Evolutionary conservation across 1,140 invertebrate species (phyloP).

Genomic region (Trichonephila clavata): DNA sequence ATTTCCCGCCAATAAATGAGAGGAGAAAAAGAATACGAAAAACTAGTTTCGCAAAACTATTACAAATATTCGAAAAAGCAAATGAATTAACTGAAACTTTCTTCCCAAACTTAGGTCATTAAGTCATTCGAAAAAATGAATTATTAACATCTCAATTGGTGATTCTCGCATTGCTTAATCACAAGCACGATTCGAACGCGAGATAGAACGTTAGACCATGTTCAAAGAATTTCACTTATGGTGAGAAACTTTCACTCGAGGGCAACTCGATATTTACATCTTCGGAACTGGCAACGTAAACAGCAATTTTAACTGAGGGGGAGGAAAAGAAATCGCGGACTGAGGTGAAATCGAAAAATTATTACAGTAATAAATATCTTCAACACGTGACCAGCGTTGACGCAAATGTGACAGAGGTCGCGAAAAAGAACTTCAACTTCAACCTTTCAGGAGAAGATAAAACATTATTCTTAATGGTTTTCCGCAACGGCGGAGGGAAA

Average conservation of each 20-base stretch:
- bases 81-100: background rate
- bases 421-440: conserved; percentile 52
- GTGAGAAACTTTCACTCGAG: background rate
- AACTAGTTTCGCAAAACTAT: background rate
- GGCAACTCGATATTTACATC: background rate
- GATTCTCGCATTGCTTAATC: background rate
- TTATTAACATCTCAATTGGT: background rate
- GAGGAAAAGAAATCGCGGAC: background rate
- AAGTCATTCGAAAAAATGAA: background rate
- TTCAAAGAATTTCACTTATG: background rate
- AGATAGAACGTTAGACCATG: background rate
- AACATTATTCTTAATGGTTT: conserved; percentile 43
- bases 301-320: background rate
- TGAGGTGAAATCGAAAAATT: background rate
- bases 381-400: conserved; percentile 45
- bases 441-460: background rate
- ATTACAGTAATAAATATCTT: conserved; percentile 28
- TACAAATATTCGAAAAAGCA: background rate
- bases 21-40: too few relatives aligned
- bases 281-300: background rate
- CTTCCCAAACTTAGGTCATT: background rate
- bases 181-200: background rate
- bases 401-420: conserved; percentile 64
- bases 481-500: conserved; percentile 45
- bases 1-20: too few relatives aligned